Evolutionary conservation across 2,888 invertebrate genomes (phyloP).

Genomic region (Chalcosyrphus nemorum): DNA sequence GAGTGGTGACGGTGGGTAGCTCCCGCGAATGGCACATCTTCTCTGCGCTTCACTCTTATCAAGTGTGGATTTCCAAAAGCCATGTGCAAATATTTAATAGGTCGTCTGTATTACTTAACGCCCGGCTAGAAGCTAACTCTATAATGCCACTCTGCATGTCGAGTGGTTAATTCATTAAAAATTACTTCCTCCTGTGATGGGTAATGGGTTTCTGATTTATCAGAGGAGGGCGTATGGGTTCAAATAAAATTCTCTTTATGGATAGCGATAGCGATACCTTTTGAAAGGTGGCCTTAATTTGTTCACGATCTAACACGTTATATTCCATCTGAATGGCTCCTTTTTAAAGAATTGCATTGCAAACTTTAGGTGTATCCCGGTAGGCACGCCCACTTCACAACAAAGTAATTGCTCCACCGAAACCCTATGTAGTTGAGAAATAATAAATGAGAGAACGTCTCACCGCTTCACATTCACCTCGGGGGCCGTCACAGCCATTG

Average conservation of each 20-base stretch:
- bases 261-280: not conserved
- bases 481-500: conserved; percentile 64
- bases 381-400: conserved; percentile 37
- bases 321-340: not conserved
- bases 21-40: conserved; percentile 55
- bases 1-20: conserved; percentile 10
- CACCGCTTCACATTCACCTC: conserved; percentile 31
- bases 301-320: not conserved
- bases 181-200: not conserved
- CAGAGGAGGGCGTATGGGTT: conserved; percentile 27
- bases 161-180: conserved; percentile 30
- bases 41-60: conserved; percentile 25
- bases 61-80: conserved; percentile 21
- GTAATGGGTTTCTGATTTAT: not conserved
- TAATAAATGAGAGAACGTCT: conserved; percentile 62
- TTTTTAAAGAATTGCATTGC: conserved; percentile 12
- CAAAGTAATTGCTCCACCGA: conserved; percentile 51
- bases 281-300: not conserved
- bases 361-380: not conserved
- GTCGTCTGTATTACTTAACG: conserved; percentile 43
- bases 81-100: conserved; percentile 64
- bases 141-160: not conserved
- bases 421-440: conserved; percentile 39
- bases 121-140: conserved; percentile 9
- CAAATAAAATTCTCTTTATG: not conserved